Percentiles rank a stretch among this genome's conserved stretches.
phyloP scores from a whole-genome alignment of 2,888 invertebrate genomes.

The Melanostoma scalare region DNA sequence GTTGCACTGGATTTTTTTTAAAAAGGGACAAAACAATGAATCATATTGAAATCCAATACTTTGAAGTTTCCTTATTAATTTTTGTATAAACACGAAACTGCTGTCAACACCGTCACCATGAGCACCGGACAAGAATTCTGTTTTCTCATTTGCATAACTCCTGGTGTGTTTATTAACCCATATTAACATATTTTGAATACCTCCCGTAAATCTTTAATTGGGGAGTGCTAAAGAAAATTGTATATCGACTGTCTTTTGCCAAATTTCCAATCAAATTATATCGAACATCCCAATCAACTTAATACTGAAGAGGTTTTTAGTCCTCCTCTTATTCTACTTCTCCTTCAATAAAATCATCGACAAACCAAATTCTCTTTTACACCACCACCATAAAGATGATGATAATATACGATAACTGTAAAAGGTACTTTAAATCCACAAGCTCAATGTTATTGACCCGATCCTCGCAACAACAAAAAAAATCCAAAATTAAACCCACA shows the following conservation, averaged over 20 bases:
- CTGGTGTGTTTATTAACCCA: too few relatives aligned
- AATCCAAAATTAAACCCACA: neutral
- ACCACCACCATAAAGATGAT: constrained; percentile 38
- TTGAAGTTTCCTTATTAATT: too few relatives aligned
- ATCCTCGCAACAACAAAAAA: neutral
- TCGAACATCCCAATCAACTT: neutral
- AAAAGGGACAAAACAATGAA: too few relatives aligned
- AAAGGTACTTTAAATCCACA: constrained; percentile 57
- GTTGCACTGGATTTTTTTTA: too few relatives aligned
- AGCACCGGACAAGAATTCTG: too few relatives aligned
- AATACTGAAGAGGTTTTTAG: neutral
- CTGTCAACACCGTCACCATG: too few relatives aligned
- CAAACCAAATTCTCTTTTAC: constrained; percentile 37
- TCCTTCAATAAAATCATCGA: constrained; percentile 6
- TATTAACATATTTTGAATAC: too few relatives aligned
- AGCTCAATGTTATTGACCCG: constrained; percentile 59
- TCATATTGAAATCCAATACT: too few relatives aligned
- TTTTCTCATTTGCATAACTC: too few relatives aligned
- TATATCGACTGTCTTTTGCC: neutral
- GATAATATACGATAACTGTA: constrained; percentile 49
- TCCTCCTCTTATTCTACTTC: neutral
- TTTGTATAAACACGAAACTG: too few relatives aligned
- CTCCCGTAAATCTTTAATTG: neutral
- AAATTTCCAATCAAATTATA: neutral
- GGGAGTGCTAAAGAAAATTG: too few relatives aligned